These are phyloP conservation scores for Poecile montanus DNA, from an alignment of 2,797 vertebrate species.

Conservation along the genomic window DNA sequence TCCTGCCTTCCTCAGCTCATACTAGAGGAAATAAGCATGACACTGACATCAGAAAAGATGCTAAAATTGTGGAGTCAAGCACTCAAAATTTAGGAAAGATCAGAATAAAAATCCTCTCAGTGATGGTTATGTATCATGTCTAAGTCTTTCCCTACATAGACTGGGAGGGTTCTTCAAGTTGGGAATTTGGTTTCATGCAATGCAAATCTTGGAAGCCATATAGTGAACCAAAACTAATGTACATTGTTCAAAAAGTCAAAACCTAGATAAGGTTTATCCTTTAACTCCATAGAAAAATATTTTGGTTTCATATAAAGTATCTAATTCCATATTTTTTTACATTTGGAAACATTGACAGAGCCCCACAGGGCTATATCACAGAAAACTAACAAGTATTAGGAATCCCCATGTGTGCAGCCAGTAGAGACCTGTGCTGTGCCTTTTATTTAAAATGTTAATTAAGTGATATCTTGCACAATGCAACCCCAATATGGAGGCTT, in stretches of 20 bases:
- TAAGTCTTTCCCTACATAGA: not conserved
- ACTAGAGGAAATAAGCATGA: not conserved
- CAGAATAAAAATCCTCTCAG: not conserved
- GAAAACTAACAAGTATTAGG: not conserved
- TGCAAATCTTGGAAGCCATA: not conserved
- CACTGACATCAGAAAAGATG: not conserved
- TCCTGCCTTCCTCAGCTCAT: not conserved
- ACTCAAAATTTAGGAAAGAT: not conserved
- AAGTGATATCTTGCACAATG: not conserved
- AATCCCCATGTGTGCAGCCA: not conserved
- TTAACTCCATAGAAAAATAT: not conserved
- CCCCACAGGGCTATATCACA: not conserved
- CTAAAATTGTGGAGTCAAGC: not conserved
- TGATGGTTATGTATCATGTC: not conserved
- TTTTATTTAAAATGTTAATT: not conserved
- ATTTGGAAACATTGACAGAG: not conserved
- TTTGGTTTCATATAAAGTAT: not conserved
- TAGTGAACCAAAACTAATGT: not conserved
- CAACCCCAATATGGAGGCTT: not conserved
- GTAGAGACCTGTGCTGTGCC: not conserved
- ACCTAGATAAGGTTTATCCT: not conserved
- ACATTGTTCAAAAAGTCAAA: not conserved
- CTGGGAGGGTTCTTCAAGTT: not conserved
- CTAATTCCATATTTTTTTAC: not conserved
- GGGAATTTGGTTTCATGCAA: not conserved